These are phyloP conservation scores for Oncorhynchus gorbuscha DNA, from an alignment of 2,113 vertebrate genomes.

Conservation along the genomic window DNA sequence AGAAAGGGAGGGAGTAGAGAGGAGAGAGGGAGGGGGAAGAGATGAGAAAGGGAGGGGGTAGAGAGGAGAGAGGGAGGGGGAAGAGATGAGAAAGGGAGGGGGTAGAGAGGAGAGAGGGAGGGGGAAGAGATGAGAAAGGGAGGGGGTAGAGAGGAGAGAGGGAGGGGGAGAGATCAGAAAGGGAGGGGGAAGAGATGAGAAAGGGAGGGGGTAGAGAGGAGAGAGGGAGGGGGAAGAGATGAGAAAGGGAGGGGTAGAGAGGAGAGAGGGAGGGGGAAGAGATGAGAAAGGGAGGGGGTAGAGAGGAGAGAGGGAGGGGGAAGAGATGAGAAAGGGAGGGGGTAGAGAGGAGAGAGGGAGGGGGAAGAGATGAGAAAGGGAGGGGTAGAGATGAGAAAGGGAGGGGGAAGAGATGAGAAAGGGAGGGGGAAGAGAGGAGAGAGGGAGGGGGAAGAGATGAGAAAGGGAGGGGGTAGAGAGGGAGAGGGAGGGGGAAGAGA, in stretches of 20 bases:
- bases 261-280: rapidly evolving
- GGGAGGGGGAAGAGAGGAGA: too few relatives aligned
- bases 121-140: too few relatives aligned
- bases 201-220: rapidly evolving
- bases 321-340: rapidly evolving
- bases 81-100: rapidly evolving
- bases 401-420: rapidly evolving
- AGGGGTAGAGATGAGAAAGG: rapidly evolving
- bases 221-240: rapidly evolving
- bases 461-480: rapidly evolving
- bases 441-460: rapidly evolving
- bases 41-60: rapidly evolving
- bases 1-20: rapidly evolving
- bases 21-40: too few relatives aligned
- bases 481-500: too few relatives aligned
- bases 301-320: too few relatives aligned
- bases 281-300: rapidly evolving
- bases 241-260: rapidly evolving
- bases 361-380: rapidly evolving
- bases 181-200: rapidly evolving
- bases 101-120: too few relatives aligned
- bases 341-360: too few relatives aligned
- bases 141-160: rapidly evolving
- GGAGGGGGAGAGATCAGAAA: rapidly evolving
- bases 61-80: too few relatives aligned